A percentile compares a stretch with the other conserved stretches of the same genome.
phyloP scores from a whole-genome alignment of 2,113 vertebrate genomes.

The Myotis yumanensis region DNA sequence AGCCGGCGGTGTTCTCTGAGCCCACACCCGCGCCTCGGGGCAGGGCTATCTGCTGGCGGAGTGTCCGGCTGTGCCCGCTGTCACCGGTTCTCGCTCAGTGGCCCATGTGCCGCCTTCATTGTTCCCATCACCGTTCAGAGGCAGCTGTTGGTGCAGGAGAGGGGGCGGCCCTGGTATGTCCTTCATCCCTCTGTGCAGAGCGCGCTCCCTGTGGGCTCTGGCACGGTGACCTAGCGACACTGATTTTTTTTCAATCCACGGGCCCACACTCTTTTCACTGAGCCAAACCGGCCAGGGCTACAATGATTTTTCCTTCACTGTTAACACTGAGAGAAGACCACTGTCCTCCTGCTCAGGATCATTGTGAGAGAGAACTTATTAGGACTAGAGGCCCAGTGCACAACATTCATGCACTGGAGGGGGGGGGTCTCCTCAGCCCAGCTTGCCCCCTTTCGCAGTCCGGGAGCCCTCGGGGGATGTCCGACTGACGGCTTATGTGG shows the following conservation, averaged over 20 bases:
- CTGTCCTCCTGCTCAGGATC: conserved; percentile 49
- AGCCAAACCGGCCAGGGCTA: too few relatives aligned
- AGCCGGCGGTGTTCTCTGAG: neutral
- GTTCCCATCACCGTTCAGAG: neutral
- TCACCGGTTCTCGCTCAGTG: conserved; percentile 26
- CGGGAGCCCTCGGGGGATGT: too few relatives aligned
- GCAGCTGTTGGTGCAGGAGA: neutral
- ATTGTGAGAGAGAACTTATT: conserved; percentile 60
- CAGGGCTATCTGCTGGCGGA: neutral
- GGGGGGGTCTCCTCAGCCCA: too few relatives aligned
- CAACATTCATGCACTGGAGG: too few relatives aligned
- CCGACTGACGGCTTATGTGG: too few relatives aligned
- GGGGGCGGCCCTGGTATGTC: neutral
- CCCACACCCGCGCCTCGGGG: neutral
- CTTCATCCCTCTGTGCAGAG: neutral
- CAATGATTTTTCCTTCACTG: neutral
- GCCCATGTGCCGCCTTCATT: neutral
- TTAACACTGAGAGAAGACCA: neutral
- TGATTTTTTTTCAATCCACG: neutral
- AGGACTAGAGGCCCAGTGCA: neutral
- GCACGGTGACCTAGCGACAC: neutral
- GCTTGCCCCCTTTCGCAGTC: too few relatives aligned
- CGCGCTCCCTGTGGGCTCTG: neutral
- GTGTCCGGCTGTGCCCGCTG: neutral
- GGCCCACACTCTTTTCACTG: too few relatives aligned